Evolutionary conservation across 2,797 vertebrate species (phyloP), one percentile per base, ranked within the genome.

Genomic region (Myotis pilosus): DNA sequence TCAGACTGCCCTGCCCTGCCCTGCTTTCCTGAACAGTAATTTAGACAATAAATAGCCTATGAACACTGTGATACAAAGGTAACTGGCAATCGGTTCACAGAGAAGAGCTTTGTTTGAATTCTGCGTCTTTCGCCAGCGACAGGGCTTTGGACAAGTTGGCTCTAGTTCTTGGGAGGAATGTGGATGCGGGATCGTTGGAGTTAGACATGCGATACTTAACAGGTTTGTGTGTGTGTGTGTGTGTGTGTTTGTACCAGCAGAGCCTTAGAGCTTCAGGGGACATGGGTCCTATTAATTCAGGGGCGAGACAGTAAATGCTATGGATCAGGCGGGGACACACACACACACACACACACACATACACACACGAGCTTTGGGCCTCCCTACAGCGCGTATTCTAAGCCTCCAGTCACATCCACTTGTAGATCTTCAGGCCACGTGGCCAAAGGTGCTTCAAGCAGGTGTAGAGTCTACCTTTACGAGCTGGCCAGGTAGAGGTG

Each of bases 311-410:
- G 33, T 33, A 30, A 15, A 1, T n/a, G 47, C 12, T 25, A 28
- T 49, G 16, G 30, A 38, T 28, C 53, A 78, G 55, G 17, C 13
- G 0, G 47, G 33, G 6, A 16, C 2, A 15, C 11, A 6, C 11
- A 33, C n/a, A 20, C 13, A 41, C 6, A 10, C 2, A 20, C 64
- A 66, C 11, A 6, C 11, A 33, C n/a, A 20, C 13, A 20, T 17
- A 68, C 8, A 41, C 6, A 10, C 2, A 20, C 64, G 33, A 6
- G 11, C 17, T 9, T 15, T 41, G 76, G 16, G 11, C 68, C 3
- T n/a, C 3, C 25, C 5, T 10, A 20, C 3, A 51, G 51, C 1
- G 1, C 5, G 8, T 8, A 28, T 9, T 23, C 38, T 20, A 64
- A 9, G 44, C 55, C 62, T 20, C 64, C 1, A 25, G 0, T 68